Conservation (phyloP, 1,140 invertebrate species). For the Papilio helenus region DNA sequence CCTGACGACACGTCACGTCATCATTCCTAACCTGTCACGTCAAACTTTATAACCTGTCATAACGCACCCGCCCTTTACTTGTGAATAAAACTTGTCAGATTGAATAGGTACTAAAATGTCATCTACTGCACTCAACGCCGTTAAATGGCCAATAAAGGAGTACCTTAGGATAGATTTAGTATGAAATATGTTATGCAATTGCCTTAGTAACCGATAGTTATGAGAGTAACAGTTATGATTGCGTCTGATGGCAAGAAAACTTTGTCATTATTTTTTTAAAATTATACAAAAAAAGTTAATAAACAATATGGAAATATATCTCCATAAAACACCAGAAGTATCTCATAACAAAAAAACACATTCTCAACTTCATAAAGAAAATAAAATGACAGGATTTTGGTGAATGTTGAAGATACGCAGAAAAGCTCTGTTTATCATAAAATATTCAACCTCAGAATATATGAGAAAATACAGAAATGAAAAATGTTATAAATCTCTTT, state of each 20-base stretch:
- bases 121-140: neutral
- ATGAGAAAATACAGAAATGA: neutral
- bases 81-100: neutral
- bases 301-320: neutral
- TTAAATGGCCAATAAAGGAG: neutral
- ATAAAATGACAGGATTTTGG: conserved; percentile 1
- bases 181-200: no score
- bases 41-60: neutral
- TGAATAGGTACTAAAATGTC: neutral
- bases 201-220: no score
- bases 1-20: neutral
- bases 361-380: neutral
- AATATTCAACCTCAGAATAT: conserved; percentile 14
- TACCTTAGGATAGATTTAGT: no score
- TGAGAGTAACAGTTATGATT: no score
- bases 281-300: neutral
- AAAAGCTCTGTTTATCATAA: conserved; percentile 10
- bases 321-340: neutral
- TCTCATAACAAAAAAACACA: neutral
- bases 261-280: neutral
- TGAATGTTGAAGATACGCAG: conserved; percentile 2
- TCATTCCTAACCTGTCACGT: neutral
- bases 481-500: neutral
- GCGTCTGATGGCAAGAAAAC: no score
- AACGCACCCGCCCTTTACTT: neutral